These are phyloP conservation scores for Lophius piscatorius DNA, from an alignment of 2,113 vertebrate species.

Conservation along the genomic window DNA sequence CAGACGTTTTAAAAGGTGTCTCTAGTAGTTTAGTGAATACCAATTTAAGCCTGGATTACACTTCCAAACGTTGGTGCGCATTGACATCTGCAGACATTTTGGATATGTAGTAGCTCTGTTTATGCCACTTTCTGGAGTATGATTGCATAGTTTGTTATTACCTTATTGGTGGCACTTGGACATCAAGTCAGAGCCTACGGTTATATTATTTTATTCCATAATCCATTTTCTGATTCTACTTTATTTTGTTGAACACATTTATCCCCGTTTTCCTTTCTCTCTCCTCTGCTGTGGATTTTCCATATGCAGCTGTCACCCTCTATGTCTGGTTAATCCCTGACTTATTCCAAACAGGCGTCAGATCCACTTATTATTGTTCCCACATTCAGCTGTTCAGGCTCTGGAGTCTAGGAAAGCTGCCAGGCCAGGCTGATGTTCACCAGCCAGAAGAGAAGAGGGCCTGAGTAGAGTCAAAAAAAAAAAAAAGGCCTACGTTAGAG, in stretches of 20 bases:
- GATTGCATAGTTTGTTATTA: too few species aligned
- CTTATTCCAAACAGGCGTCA: not conserved
- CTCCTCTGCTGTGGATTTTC: not conserved
- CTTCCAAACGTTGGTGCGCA: too few species aligned
- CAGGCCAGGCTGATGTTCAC: not conserved
- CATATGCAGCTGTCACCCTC: slow-evolving; percentile 2
- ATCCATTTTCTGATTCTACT: not conserved
- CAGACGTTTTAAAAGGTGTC: too few species aligned
- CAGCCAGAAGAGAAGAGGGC: not conserved
- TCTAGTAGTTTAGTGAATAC: too few species aligned
- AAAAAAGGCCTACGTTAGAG: not conserved
- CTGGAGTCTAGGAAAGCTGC: slow-evolving; percentile 5
- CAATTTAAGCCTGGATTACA: too few species aligned
- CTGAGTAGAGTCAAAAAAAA: not conserved
- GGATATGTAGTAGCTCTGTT: too few species aligned
- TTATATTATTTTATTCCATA: too few species aligned
- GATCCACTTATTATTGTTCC: slow-evolving; percentile 6
- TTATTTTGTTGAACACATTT: not conserved
- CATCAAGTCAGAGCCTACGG: too few species aligned
- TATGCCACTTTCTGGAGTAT: too few species aligned
- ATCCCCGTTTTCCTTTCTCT: not conserved
- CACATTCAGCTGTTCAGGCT: not conserved
- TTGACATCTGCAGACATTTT: too few species aligned
- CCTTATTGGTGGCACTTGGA: too few species aligned
- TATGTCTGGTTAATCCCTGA: not conserved